Conservation (phyloP, 2,888 invertebrate species). For the Epinotia ramella region DNA sequence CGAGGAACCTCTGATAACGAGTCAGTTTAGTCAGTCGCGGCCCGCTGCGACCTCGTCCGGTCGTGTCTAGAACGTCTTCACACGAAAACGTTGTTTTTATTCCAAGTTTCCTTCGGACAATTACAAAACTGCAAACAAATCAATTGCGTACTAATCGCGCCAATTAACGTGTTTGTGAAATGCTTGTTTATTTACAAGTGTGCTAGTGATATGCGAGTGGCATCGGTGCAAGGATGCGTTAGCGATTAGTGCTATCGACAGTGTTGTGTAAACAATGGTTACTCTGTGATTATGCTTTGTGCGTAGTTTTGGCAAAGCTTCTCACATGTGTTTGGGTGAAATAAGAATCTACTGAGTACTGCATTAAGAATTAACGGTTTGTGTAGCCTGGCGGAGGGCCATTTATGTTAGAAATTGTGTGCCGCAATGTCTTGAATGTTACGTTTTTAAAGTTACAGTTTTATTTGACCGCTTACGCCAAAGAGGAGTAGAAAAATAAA, state of each 20-base stretch:
- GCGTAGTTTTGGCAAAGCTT: slow-evolving; percentile 47
- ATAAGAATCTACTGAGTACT: slow-evolving; percentile 28
- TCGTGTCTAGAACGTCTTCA: slow-evolving; percentile 48
- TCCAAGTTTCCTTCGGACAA: slow-evolving; percentile 35
- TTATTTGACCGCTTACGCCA: slow-evolving; percentile 6
- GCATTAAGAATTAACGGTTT: slow-evolving; percentile 52
- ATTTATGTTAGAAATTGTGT: slow-evolving; percentile 46
- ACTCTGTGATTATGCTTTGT: slow-evolving; percentile 23
- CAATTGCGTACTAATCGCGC: slow-evolving; percentile 2
- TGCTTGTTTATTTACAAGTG: slow-evolving; percentile 12
- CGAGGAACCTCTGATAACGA: slow-evolving; percentile 72
- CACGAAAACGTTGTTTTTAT: slow-evolving; percentile 52
- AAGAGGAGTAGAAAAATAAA: background rate
- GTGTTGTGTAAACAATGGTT: slow-evolving; percentile 45
- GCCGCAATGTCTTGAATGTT: slow-evolving; percentile 14
- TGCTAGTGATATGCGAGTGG: slow-evolving; percentile 16
- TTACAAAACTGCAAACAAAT: slow-evolving; percentile 41
- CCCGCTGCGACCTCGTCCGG: slow-evolving; percentile 62
- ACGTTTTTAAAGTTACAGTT: slow-evolving; percentile 1
- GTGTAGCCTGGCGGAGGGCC: slow-evolving; percentile 45
- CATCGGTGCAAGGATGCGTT: slow-evolving; percentile 14
- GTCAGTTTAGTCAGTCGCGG: slow-evolving; percentile 57
- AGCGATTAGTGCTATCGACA: slow-evolving; percentile 29
- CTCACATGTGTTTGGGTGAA: slow-evolving; percentile 40
- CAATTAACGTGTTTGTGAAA: slow-evolving; percentile 35